phyloP scores from a whole-genome alignment of 2,888 invertebrate species.

The Chrysomela aeneicollis region DNA sequence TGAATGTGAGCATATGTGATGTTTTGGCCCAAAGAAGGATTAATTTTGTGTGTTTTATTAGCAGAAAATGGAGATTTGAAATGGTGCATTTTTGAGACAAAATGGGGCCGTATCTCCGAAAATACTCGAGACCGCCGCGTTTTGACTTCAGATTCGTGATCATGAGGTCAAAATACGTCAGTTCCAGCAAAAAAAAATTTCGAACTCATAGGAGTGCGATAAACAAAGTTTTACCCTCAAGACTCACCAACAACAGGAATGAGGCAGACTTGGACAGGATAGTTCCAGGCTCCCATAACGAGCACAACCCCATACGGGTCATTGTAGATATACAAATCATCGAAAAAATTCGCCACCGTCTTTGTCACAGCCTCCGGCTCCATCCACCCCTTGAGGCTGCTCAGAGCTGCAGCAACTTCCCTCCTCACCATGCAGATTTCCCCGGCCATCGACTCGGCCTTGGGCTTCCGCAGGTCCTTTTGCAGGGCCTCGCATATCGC shows the following conservation, averaged over 20 bases:
- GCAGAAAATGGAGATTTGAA: too few species aligned
- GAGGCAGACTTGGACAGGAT: constrained; percentile 84
- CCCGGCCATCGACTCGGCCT: constrained; percentile 77
- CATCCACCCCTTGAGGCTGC: constrained; percentile 80
- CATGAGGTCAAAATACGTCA: too few species aligned
- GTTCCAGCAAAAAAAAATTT: too few species aligned
- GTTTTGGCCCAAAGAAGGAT: too few species aligned
- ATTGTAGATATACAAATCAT: constrained; percentile 75
- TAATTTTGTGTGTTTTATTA: too few species aligned
- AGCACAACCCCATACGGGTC: constrained; percentile 95
- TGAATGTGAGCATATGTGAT: too few species aligned
- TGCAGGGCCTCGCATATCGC: constrained; percentile 74
- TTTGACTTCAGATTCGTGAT: too few species aligned
- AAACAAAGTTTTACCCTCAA: too few species aligned
- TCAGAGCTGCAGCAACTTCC: constrained; percentile 74
- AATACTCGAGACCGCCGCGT: too few species aligned
- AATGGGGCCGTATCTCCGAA: too few species aligned
- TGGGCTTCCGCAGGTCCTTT: constrained; percentile 73
- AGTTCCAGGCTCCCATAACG: constrained; percentile 95
- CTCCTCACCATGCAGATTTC: constrained; percentile 81
- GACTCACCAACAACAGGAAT: constrained; percentile 70
- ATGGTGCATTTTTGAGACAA: too few species aligned
- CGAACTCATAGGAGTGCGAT: too few species aligned
- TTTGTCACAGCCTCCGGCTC: constrained; percentile 76
- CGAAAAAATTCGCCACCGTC: constrained; percentile 74